phyloP scores from a whole-genome alignment of 1,140 invertebrate species.

The Latrodectus geometricus region DNA sequence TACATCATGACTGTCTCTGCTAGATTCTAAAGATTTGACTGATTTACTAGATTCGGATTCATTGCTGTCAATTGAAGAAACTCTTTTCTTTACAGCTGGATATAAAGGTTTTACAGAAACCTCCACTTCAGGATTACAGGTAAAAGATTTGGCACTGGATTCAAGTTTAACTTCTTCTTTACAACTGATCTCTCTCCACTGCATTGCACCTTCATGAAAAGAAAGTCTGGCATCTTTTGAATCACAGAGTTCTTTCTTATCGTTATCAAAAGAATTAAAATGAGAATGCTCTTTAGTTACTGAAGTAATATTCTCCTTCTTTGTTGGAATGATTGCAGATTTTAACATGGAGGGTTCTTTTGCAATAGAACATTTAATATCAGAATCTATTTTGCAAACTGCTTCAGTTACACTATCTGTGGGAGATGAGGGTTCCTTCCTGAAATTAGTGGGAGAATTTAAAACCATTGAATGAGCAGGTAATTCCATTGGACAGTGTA shows the following conservation, averaged over 20 bases:
- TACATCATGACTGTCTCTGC: conserved; percentile 53
- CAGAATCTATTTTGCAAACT: conserved; percentile 42
- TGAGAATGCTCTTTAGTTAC: conserved; percentile 40
- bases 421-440: conserved; percentile 46
- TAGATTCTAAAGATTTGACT: conserved; percentile 42
- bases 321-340: conserved; percentile 40
- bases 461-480: conserved; percentile 22
- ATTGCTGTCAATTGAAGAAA: conserved; percentile 79
- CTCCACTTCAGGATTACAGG: conserved; percentile 16
- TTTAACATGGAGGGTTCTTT: conserved; percentile 25
- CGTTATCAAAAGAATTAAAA: conserved; percentile 34
- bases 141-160: conserved; percentile 52
- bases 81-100: conserved; percentile 57
- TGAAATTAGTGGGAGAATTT: conserved; percentile 42
- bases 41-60: conserved; percentile 69
- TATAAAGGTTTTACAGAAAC: conserved; percentile 7
- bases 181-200: conserved; percentile 48
- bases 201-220: conserved; percentile 32
- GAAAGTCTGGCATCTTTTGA: conserved; percentile 31
- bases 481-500: conserved; percentile 37
- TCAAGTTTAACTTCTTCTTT: conserved; percentile 48
- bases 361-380: conserved; percentile 32
- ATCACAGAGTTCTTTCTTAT: conserved; percentile 57
- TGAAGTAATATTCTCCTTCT: conserved; percentile 9
- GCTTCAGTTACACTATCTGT: conserved; percentile 41